Evolutionary conservation across 2,113 vertebrate species (phyloP), one percentile per base, ranked within the genome.

Genomic region (Dipodomys spectabilis): DNA sequence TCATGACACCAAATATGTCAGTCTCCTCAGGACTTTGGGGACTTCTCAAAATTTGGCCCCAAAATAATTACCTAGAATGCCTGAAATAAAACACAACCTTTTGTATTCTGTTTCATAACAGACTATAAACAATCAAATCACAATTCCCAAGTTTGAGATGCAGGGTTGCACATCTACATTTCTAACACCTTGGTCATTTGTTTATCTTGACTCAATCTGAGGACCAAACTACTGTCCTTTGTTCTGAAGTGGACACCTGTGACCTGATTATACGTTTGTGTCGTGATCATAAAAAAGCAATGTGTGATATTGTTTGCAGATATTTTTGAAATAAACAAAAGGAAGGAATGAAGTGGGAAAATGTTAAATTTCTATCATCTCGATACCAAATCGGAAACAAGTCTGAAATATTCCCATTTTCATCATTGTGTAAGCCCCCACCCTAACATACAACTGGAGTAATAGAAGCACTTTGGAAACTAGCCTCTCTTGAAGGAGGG

Each of bases 1-100:
- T 1, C 16, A 5, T 28, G 25, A 2, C 4, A 67, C 0, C 8
- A 2, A 19, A 18, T 72, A 6, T 23, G 6, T 53, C 16, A 28
- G 25, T 25, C n/a, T 32, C 11, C n/a, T 69, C 2, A 23, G 3
- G 22, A 15, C 16, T 88, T 57, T 62, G 18, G 12, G 13, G 8
- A 0, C 10, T 60, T 75, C 60, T 74, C 25, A 49, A 74, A 77
- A 35, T 68, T 30, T 19, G 6, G 1, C 20, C 9, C 25, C 7
- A 28, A 39, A 53, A 82, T 5, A 65, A 5, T 65, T 79, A 18
- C 25, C 7, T 18, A 30, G 2, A 45, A 39, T 44, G 2, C 20
- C 5, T 15, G 30, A 6, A 30, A 64, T 12, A 39, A 72, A 8
- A 57, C 45, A 20, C 1, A 45, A 20, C 1, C 39, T 45, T 78